Conservation (phyloP, 2,797 vertebrate species). For the Fundulus diaphanus region DNA sequence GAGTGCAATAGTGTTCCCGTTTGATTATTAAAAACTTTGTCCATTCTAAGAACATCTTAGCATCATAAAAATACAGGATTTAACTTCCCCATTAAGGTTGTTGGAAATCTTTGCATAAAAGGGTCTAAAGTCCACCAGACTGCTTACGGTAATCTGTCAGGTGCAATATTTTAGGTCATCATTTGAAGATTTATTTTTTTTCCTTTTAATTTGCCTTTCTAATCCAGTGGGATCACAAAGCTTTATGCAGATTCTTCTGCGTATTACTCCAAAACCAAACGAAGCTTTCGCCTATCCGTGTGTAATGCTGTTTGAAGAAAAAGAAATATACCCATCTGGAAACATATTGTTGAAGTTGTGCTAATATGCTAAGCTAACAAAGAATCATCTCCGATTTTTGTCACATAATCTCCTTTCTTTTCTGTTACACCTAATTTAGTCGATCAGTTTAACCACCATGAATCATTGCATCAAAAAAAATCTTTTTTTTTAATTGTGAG, state of each 20-base stretch:
- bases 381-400: neutral
- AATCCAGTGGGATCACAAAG: neutral
- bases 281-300: neutral
- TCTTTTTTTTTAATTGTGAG: neutral
- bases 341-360: neutral
- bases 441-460: neutral
- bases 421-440: neutral
- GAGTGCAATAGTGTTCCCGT: neutral
- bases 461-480: neutral
- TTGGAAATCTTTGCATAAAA: neutral
- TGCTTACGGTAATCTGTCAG: neutral
- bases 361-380: neutral
- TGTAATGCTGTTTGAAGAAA: neutral
- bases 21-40: neutral
- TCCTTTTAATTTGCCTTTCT: neutral
- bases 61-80: neutral
- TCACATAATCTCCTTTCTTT: neutral
- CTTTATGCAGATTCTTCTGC: neutral
- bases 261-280: no score
- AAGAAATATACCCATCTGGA: neutral
- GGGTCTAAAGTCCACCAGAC: neutral
- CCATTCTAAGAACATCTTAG: neutral
- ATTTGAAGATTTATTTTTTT: neutral
- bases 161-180: neutral
- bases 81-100: neutral